Base-by-base conservation (phyloP, 1,140 invertebrate species). In the Lutraria rhynchaena region DNA sequence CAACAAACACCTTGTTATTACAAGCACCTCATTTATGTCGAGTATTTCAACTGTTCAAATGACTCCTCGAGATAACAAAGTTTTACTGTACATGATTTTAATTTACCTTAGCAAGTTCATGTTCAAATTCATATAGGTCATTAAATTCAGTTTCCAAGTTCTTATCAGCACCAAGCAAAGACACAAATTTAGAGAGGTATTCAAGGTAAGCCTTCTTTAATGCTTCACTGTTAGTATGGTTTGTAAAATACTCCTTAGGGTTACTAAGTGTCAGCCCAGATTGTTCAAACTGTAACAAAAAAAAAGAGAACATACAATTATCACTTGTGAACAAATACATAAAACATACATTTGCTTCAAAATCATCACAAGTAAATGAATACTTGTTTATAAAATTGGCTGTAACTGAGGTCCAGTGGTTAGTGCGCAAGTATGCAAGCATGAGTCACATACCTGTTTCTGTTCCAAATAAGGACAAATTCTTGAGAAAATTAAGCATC, bases 61-160 rank as follows among this genome's bases (percentile, higher is more conserved):
- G n/a, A n/a, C n/a, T n/a, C n/a, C n/a, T n/a, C n/a, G n/a, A n/a
- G n/a, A n/a, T n/a, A n/a, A n/a, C n/a, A n/a, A 22, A n/a, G 27
- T 27, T 27, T 9, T n/a, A 33, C 33, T 61, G 17, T 31, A 33
- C 24, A 13, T 31, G 35, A 65, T 9, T 31, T 31, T 31, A 51
- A 70, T 51, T 19, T 53, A 81, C 78, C 35, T 35, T 11, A 29
- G 78, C 78, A 3, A 81, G 31, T 27, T 53, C 46, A 27, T 81
- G 67, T 53, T 81, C 78, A 73, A 81, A 81, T 33, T 81, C 33
- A 19, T 81, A 81, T 7, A 81, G 13, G 27, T 71, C 55, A 15
- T 17, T 41, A 11, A 60, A n/a, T 27, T 29, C 37, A 0, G 31
- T 19, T 46, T 61, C 44, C 0, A 60, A 29, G 27, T 49, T 29